A percentile compares a stretch with the other conserved stretches of the same genome.
Evolutionary conservation across 2,888 invertebrate species (phyloP).

Genomic region (Xestobium rufovillosum): DNA sequence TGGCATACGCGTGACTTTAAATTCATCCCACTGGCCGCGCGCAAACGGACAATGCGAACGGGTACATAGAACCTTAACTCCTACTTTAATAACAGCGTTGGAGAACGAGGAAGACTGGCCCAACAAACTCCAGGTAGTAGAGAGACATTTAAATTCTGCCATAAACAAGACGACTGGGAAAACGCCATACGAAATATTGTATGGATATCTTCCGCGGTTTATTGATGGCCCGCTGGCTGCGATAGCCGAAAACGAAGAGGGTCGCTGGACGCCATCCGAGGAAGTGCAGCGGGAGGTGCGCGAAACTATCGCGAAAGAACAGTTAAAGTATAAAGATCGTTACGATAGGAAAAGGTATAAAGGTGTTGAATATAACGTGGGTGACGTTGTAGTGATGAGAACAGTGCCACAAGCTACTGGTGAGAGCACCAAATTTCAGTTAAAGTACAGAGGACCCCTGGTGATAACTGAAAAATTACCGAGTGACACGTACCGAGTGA

Average conservation of each 20-base stretch:
- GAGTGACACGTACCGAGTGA: constrained; percentile 11
- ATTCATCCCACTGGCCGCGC: too few relatives aligned
- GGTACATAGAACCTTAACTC: too few relatives aligned
- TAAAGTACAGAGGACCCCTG: constrained; percentile 10
- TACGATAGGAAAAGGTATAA: constrained; percentile 6
- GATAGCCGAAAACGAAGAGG: constrained; percentile 6
- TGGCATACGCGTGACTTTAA: too few relatives aligned
- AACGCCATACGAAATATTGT: constrained; percentile 19
- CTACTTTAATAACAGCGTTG: too few relatives aligned
- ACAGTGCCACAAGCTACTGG: constrained; percentile 8
- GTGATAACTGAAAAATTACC: constrained; percentile 7
- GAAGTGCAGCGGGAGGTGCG: too few relatives aligned
- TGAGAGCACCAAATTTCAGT: constrained; percentile 8
- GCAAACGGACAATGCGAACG: too few relatives aligned
- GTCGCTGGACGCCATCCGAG: too few relatives aligned
- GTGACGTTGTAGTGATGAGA: constrained; percentile 8
- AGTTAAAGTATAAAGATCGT: constrained; percentile 5
- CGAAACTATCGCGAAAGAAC: too few relatives aligned
- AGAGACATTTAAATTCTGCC: constrained; percentile 18
- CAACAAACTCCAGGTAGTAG: too few relatives aligned
- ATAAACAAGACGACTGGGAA: constrained; percentile 18
- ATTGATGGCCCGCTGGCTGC: constrained; percentile 10
- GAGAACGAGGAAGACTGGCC: too few relatives aligned
- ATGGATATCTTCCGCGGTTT: constrained; percentile 16
- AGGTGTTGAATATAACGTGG: constrained; percentile 8